Percentiles rank a stretch among this genome's conserved stretches.
phyloP scores from a whole-genome alignment of 2,113 vertebrate genomes.

The Grantiella picta region DNA sequence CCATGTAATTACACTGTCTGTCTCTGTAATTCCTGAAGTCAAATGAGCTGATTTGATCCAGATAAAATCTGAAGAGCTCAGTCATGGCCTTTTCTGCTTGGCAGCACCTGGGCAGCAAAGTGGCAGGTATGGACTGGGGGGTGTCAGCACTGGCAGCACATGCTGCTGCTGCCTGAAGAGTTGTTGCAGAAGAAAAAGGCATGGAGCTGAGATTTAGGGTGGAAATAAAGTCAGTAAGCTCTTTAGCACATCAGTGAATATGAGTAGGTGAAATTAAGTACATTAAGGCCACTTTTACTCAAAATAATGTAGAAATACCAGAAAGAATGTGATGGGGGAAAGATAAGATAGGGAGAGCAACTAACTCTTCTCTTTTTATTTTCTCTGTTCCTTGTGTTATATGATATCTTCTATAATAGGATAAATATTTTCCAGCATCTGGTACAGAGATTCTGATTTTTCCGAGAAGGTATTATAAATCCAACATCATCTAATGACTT shows the following conservation, averaged over 20 bases:
- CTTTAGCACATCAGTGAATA: neutral
- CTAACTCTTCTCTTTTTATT: neutral
- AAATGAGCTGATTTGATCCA: neutral
- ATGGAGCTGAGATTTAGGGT: neutral
- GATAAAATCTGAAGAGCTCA: neutral
- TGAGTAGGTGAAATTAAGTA: neutral
- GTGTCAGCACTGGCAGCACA: neutral
- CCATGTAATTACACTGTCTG: neutral
- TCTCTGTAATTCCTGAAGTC: neutral
- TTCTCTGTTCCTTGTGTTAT: neutral
- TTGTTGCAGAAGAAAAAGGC: neutral
- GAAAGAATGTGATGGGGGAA: neutral
- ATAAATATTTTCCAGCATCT: neutral
- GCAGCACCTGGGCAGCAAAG: neutral
- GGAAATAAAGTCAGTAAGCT: neutral
- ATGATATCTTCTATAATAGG: neutral
- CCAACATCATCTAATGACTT: neutral
- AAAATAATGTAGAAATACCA: neutral
- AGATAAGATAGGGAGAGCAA: neutral
- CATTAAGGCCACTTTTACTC: neutral
- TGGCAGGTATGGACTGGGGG: neutral
- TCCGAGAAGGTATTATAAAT: neutral
- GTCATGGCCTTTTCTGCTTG: neutral
- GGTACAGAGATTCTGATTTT: slow-evolving; percentile 2
- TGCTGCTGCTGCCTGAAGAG: neutral